These are phyloP conservation scores for Callionymus lyra DNA, from an alignment of 2,113 vertebrate genomes.

Conservation along the genomic window DNA sequence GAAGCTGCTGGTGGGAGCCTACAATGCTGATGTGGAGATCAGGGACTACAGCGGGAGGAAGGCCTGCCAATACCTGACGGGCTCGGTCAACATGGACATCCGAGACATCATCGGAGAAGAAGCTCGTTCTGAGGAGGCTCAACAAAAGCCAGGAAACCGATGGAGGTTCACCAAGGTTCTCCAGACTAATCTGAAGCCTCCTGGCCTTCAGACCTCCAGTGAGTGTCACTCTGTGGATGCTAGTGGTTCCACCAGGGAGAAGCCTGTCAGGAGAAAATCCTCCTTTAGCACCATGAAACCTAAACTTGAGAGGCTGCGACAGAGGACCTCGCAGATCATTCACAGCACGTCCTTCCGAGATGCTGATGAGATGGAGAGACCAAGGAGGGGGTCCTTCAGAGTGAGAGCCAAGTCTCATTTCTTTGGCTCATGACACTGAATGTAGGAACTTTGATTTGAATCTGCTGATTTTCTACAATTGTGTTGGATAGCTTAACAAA, in stretches of 20 bases:
- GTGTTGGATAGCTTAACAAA: no score
- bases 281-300: slow-evolving; percentile 77
- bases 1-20: slow-evolving; percentile 84
- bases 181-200: slow-evolving; percentile 74
- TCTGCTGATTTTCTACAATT: no score
- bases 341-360: slow-evolving; percentile 81
- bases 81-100: slow-evolving; percentile 63
- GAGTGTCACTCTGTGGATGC: slow-evolving; percentile 53
- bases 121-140: slow-evolving; percentile 54
- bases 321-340: slow-evolving; percentile 82
- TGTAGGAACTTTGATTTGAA: no score
- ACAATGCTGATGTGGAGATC: slow-evolving; percentile 81
- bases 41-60: slow-evolving; percentile 90
- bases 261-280: slow-evolving; percentile 70
- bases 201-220: slow-evolving; percentile 66
- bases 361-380: slow-evolving; percentile 65
- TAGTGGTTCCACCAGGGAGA: slow-evolving; percentile 52
- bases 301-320: slow-evolving; percentile 79
- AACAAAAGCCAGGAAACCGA: slow-evolving; percentile 31
- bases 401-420: no score
- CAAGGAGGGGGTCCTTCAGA: no score
- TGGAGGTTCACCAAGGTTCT: slow-evolving; percentile 82
- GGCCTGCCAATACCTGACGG: slow-evolving; percentile 79
- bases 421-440: no score
- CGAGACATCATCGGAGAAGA: slow-evolving; percentile 57